phyloP scores from a whole-genome alignment of 2,113 vertebrate genomes.

The Anarrhichthys ocellatus region DNA sequence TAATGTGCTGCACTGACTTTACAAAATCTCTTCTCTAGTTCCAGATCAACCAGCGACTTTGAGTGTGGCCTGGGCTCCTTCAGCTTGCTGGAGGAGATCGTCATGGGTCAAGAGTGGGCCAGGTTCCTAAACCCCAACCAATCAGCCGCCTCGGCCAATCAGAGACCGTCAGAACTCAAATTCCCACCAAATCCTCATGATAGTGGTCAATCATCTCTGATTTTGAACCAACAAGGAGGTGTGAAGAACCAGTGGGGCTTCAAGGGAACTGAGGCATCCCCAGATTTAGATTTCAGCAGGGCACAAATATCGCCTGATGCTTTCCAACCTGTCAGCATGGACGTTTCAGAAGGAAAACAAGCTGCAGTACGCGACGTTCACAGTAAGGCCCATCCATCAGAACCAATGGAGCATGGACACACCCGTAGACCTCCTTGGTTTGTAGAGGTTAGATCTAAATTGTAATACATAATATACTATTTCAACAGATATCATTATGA shows the following conservation, averaged over 20 bases:
- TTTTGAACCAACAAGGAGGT: slow-evolving; percentile 12
- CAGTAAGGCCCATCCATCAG: slow-evolving; percentile 28
- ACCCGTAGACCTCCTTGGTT: not conserved
- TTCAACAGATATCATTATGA: not conserved
- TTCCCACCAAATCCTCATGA: slow-evolving; percentile 8
- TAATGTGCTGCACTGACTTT: not conserved
- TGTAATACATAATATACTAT: not conserved
- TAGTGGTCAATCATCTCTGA: slow-evolving; percentile 16
- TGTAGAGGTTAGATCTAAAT: slow-evolving; percentile 49
- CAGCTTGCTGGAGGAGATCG: slow-evolving; percentile 83
- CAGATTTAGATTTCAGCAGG: slow-evolving; percentile 7
- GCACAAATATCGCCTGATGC: slow-evolving; percentile 29
- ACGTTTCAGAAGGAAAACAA: slow-evolving; percentile 38
- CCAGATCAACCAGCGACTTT: slow-evolving; percentile 65
- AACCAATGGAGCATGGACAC: slow-evolving; percentile 71
- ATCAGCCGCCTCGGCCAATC: slow-evolving; percentile 23
- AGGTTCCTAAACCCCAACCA: slow-evolving; percentile 68
- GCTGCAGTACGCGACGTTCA: not conserved
- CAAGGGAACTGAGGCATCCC: not conserved
- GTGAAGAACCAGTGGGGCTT: slow-evolving; percentile 37
- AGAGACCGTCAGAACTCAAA: slow-evolving; percentile 22
- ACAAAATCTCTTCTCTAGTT: not conserved
- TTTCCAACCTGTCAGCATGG: slow-evolving; percentile 43
- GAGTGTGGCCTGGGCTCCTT: slow-evolving; percentile 77
- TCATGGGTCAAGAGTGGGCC: slow-evolving; percentile 79